A percentile compares a stretch with the other conserved stretches of the same genome.
Conservation (phyloP, 1,140 invertebrate genomes). For the Sipha flava region DNA sequence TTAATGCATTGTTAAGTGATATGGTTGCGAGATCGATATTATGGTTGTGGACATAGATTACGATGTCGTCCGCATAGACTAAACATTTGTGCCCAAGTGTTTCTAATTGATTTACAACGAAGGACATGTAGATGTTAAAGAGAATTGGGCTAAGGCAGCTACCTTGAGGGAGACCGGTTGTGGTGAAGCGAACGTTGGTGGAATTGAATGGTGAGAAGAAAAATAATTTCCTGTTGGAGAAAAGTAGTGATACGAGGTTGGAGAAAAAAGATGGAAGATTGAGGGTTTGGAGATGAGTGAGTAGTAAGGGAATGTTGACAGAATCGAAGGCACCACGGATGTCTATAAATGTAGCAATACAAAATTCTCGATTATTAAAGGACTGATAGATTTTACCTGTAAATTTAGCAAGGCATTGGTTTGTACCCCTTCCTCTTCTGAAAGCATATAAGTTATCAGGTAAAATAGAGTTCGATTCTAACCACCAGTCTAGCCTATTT, state of each 20-base stretch:
- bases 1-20: not conserved
- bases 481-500: too few relatives aligned
- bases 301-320: too few relatives aligned
- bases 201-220: not conserved
- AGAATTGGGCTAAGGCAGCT: too few relatives aligned
- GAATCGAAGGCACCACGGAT: too few relatives aligned
- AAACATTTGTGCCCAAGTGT: too few relatives aligned
- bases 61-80: too few relatives aligned
- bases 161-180: not conserved
- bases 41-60: too few relatives aligned
- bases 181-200: not conserved
- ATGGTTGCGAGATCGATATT: not conserved
- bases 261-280: not conserved
- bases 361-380: not conserved
- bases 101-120: not conserved
- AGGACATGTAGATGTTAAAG: too few relatives aligned
- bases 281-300: not conserved
- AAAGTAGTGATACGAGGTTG: not conserved
- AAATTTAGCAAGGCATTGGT: too few relatives aligned
- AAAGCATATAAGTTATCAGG: not conserved
- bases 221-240: not conserved
- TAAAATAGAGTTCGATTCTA: too few relatives aligned
- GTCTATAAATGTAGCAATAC: not conserved
- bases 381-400: too few relatives aligned
- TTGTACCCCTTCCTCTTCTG: too few relatives aligned